Evolutionary conservation across 2,888 invertebrate genomes (phyloP).

Genomic region (Venustoraphidia nigricollis): DNA sequence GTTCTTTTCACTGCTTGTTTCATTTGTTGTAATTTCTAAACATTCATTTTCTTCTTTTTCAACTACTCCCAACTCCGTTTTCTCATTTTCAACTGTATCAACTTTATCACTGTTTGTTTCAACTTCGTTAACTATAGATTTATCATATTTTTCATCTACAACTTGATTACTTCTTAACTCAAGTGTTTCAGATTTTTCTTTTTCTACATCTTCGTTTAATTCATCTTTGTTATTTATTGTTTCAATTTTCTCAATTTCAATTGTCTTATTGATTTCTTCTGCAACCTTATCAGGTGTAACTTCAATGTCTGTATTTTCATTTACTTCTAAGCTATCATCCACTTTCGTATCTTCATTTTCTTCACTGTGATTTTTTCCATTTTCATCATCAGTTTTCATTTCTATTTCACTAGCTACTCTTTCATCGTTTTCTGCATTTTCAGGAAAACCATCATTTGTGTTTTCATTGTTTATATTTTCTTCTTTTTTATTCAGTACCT

Average conservation of each 20-base stretch:
- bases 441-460: neutral
- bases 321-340: neutral
- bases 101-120: no score
- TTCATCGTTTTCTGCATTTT: neutral
- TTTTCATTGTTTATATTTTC: constrained; percentile 9
- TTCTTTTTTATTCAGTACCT: constrained; percentile 7
- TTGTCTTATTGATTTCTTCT: neutral
- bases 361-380: no score
- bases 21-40: neutral
- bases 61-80: no score
- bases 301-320: neutral
- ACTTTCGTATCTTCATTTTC: neutral
- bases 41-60: neutral
- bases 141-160: no score
- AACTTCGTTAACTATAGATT: no score
- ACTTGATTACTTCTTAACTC: no score
- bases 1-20: neutral
- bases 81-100: neutral
- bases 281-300: no score
- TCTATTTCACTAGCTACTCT: neutral
- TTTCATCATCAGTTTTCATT: neutral
- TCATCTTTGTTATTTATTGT: no score
- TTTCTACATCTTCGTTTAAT: no score
- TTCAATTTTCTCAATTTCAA: neutral
- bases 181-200: constrained; percentile 2